Evolutionary conservation across 2,888 invertebrate species (phyloP).

Genomic region (Papilio elwesi): DNA sequence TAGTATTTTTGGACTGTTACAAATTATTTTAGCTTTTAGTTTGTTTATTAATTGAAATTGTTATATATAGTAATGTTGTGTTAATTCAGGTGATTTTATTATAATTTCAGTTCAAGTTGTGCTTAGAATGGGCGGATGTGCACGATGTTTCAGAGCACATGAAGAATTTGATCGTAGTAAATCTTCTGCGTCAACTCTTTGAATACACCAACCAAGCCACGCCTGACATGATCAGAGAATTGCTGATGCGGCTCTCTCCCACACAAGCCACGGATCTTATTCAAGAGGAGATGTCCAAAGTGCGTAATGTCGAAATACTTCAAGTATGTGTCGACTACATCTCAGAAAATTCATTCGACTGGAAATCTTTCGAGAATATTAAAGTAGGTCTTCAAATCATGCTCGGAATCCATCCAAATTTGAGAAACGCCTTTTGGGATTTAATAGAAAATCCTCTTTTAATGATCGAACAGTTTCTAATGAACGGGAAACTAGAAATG

Average conservation of each 20-base stretch:
- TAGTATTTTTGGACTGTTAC: too few relatives aligned
- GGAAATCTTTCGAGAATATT: constrained; percentile 84
- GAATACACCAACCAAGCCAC: constrained; percentile 79
- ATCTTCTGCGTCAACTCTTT: constrained; percentile 83
- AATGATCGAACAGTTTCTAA: constrained; percentile 93
- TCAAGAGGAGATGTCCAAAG: constrained; percentile 85
- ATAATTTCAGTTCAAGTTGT: constrained; percentile 84
- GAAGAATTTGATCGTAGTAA: constrained; percentile 80
- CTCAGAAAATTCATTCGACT: constrained; percentile 77
- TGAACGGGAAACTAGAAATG: constrained; percentile 92
- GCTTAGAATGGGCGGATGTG: constrained; percentile 88
- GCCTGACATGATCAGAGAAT: constrained; percentile 73
- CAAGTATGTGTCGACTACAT: constrained; percentile 87
- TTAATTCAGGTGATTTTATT: constrained; percentile 36
- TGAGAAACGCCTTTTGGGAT: constrained; percentile 86
- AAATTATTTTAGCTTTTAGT: too few relatives aligned
- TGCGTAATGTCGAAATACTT: constrained; percentile 86
- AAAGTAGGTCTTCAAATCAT: constrained; percentile 88
- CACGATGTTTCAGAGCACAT: constrained; percentile 84
- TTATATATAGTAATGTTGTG: background rate
- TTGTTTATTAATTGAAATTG: too few relatives aligned
- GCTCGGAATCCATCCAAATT: constrained; percentile 82
- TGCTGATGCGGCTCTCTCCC: constrained; percentile 85
- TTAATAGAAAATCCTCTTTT: constrained; percentile 88
- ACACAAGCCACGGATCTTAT: constrained; percentile 86